phyloP scores from a whole-genome alignment of 2,113 vertebrate species.

The Chloebia gouldiae region DNA sequence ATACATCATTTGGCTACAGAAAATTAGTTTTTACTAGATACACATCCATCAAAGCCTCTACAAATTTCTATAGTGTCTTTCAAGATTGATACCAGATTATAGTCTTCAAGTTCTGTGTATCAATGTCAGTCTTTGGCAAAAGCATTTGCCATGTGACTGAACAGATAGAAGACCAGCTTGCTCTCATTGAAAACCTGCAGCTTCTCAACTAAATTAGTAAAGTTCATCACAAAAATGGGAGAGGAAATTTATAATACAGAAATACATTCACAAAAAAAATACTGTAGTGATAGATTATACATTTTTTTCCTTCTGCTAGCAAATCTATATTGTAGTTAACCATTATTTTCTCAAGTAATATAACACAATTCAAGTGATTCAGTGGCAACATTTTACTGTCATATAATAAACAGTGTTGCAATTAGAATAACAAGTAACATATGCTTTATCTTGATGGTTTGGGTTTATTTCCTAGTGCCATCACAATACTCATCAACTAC shows the following conservation, averaged over 20 bases:
- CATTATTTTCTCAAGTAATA: neutral
- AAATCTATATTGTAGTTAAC: neutral
- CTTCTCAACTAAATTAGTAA: neutral
- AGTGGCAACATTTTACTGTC: neutral
- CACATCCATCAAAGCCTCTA: slow-evolving; percentile 61
- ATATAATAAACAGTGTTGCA: neutral
- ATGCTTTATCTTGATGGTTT: neutral
- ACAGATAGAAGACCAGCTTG: neutral
- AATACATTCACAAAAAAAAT: neutral
- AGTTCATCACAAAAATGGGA: neutral
- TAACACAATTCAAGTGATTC: neutral
- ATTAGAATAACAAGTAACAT: neutral
- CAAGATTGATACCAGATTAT: slow-evolving; percentile 51
- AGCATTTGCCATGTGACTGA: neutral
- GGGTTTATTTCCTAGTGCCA: rapidly evolving
- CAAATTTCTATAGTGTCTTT: slow-evolving; percentile 40
- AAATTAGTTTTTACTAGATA: slow-evolving; percentile 61
- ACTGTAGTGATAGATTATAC: neutral
- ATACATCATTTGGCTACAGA: slow-evolving; percentile 62
- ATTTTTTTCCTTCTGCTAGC: neutral
- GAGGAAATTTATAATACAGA: neutral
- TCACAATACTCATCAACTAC: neutral
- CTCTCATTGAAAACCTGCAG: neutral
- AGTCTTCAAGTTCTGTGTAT: slow-evolving; percentile 22
- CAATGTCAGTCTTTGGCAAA: neutral